These are phyloP conservation scores for Cotesia vestalis DNA, from an alignment of 1,140 invertebrate species.

Conservation along the genomic window DNA sequence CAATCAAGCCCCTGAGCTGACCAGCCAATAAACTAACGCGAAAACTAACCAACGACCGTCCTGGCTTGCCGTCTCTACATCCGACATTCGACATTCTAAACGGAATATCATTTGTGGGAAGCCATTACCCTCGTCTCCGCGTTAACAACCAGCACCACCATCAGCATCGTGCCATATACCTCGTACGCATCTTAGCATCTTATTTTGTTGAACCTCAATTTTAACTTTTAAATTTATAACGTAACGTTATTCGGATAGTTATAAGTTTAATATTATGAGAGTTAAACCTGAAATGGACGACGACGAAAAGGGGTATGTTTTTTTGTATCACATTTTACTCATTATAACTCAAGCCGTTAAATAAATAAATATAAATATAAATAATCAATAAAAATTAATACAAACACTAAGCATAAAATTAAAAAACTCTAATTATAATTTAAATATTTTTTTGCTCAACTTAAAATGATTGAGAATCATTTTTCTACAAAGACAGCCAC, in stretches of 20 bases:
- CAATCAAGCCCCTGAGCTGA: neutral
- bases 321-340: neutral
- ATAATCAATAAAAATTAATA: no score
- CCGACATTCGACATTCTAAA: no score
- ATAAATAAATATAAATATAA: neutral
- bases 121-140: slow-evolving; percentile 63
- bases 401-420: no score
- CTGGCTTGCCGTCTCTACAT: slow-evolving; percentile 39
- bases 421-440: no score
- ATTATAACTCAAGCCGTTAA: neutral
- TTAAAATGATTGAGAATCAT: no score
- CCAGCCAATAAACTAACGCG: no score
- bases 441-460: no score
- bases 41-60: no score
- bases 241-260: slow-evolving; percentile 61
- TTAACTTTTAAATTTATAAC: slow-evolving; percentile 34
- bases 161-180: slow-evolving; percentile 64
- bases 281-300: slow-evolving; percentile 69
- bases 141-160: slow-evolving; percentile 38
- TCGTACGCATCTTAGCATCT: slow-evolving; percentile 50
- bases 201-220: no score
- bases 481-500: no score
- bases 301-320: slow-evolving; percentile 66
- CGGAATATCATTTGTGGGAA: slow-evolving; percentile 48
- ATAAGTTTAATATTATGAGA: slow-evolving; percentile 68